These are phyloP conservation scores for Siphonodentalium dalli DNA, from an alignment of 2,888 invertebrate species.

Conservation along the genomic window DNA sequence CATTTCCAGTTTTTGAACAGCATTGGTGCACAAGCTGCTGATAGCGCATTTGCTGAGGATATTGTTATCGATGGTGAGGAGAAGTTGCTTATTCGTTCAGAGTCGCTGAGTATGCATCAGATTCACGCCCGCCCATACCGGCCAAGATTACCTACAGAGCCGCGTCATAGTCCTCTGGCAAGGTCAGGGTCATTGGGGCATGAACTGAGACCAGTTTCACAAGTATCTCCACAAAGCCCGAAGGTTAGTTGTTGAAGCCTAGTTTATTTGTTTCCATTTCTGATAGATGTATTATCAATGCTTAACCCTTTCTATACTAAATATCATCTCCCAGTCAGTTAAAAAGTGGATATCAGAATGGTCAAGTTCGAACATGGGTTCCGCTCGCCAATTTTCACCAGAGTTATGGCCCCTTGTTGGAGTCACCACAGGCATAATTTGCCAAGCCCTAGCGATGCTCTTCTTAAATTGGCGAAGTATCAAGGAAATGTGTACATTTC, in stretches of 20 bases:
- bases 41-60: slow-evolving; percentile 63
- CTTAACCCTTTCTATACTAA: too few relatives aligned
- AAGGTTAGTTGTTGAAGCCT: slow-evolving; percentile 41
- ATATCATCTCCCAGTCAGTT: too few relatives aligned
- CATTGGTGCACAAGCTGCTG: slow-evolving; percentile 55
- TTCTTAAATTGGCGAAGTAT: too few relatives aligned
- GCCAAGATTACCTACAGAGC: slow-evolving; percentile 55
- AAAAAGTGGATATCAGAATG: too few relatives aligned
- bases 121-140: slow-evolving; percentile 35
- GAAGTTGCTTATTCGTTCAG: slow-evolving; percentile 53
- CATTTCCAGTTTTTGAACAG: slow-evolving; percentile 56
- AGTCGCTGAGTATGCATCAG: slow-evolving; percentile 47
- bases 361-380: too few relatives aligned
- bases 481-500: too few relatives aligned
- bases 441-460: too few relatives aligned
- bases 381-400: too few relatives aligned
- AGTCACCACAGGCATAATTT: too few relatives aligned
- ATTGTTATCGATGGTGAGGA: slow-evolving; percentile 57
- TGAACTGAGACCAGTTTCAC: slow-evolving; percentile 44
- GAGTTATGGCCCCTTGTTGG: too few relatives aligned
- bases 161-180: slow-evolving; percentile 53
- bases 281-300: too few relatives aligned
- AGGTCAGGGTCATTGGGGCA: slow-evolving; percentile 56
- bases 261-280: too few relatives aligned
- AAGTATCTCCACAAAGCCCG: slow-evolving; percentile 44